Conservation (phyloP, 2,797 vertebrate species). For the Phoxinus dragarum region DNA sequence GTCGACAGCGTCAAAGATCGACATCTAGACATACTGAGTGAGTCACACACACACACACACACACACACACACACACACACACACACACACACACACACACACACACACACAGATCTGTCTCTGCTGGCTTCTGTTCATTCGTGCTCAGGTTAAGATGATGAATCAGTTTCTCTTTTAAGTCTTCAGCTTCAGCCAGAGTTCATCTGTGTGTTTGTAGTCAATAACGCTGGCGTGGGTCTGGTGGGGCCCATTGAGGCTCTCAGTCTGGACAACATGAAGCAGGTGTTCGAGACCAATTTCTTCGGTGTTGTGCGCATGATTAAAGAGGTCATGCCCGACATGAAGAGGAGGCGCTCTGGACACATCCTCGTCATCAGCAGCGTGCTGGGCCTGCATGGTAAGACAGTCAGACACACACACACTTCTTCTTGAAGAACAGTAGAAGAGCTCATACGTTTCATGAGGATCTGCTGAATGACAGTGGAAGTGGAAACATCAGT, state of each 20-base stretch:
- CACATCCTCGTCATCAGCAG: slow-evolving; percentile 84
- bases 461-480: neutral
- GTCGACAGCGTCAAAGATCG: slow-evolving; percentile 79
- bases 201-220: slow-evolving; percentile 71
- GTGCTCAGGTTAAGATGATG: too few species aligned
- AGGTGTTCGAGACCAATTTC: slow-evolving; percentile 84
- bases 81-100: neutral
- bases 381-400: slow-evolving; percentile 83
- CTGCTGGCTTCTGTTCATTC: too few species aligned
- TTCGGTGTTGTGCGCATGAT: slow-evolving; percentile 82
- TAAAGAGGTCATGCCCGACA: slow-evolving; percentile 85
- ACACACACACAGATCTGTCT: too few species aligned
- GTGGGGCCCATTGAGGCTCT: slow-evolving; percentile 82
- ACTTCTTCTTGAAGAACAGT: neutral
- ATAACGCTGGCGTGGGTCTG: slow-evolving; percentile 86
- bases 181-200: too few species aligned
- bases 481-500: neutral
- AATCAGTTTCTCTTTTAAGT: too few species aligned
- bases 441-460: neutral
- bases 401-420: neutral
- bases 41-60: slow-evolving; percentile 47
- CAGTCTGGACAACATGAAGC: slow-evolving; percentile 81
- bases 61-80: neutral
- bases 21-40: slow-evolving; percentile 78
- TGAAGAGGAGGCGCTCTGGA: slow-evolving; percentile 80